Conservation (phyloP, 2,797 vertebrate species). For the Borostomias antarcticus region DNA sequence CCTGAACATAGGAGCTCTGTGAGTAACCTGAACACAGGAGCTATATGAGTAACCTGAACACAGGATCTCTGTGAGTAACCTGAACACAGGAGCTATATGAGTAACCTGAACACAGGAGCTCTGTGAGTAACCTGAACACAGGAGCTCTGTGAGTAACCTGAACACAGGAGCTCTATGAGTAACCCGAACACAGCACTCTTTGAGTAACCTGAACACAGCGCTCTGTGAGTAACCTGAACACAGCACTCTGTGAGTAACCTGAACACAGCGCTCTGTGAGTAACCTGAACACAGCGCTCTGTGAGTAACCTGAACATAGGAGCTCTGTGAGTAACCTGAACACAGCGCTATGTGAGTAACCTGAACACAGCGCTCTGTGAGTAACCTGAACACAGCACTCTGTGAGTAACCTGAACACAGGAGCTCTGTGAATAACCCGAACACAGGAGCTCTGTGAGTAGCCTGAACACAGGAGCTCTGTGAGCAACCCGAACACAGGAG, state of each 20-base stretch:
- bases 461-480: slow-evolving; percentile 94
- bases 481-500: slow-evolving; percentile 50
- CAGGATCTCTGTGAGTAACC: slow-evolving; percentile 88
- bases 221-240: slow-evolving; percentile 89
- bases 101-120: slow-evolving; percentile 40
- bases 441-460: slow-evolving; percentile 90
- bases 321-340: too few relatives aligned
- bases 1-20: too few relatives aligned
- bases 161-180: too few relatives aligned
- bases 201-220: too few relatives aligned
- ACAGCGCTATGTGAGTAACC: slow-evolving; percentile 90
- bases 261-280: neutral
- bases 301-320: too few relatives aligned
- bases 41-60: too few relatives aligned
- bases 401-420: too few relatives aligned
- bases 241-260: slow-evolving; percentile 89
- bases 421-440: too few relatives aligned
- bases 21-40: too few relatives aligned
- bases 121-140: neutral
- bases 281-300: too few relatives aligned
- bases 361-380: neutral
- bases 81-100: slow-evolving; percentile 94
- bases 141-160: too few relatives aligned
- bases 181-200: too few relatives aligned
- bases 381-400: neutral